phyloP scores from a whole-genome alignment of 2,113 vertebrate species.

The Mugil cephalus region DNA sequence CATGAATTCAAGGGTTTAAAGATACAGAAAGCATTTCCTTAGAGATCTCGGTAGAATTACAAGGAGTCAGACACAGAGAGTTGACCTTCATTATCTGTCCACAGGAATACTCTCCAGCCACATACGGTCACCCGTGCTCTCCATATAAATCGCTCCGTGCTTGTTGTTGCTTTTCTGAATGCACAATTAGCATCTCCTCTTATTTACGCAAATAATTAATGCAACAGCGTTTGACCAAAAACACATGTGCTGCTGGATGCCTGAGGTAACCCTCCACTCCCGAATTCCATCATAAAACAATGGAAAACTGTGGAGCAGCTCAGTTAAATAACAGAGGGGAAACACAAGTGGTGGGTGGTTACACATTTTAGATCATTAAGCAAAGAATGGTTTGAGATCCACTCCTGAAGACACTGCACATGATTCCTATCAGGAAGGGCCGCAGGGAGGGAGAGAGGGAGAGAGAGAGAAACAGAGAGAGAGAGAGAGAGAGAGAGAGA shows the following conservation, averaged over 20 bases:
- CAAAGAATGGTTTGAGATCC: slow-evolving; percentile 51
- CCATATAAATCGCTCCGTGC: not conserved
- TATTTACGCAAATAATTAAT: not conserved
- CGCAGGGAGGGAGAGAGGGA: slow-evolving; percentile 51
- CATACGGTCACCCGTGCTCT: not conserved
- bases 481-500: slow-evolving; percentile 6
- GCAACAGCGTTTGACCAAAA: not conserved
- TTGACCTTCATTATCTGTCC: slow-evolving; percentile 10
- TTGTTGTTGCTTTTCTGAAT: slow-evolving; percentile 1
- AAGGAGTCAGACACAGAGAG: not conserved
- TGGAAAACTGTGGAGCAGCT: not conserved
- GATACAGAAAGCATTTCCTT: not conserved
- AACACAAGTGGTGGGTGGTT: not conserved
- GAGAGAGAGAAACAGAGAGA: slow-evolving; percentile 28
- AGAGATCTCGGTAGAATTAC: slow-evolving; percentile 20
- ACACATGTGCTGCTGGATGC: not conserved
- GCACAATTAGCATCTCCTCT: not conserved
- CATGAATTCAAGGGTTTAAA: slow-evolving; percentile 43
- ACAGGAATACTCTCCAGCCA: not conserved
- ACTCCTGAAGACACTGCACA: slow-evolving; percentile 48
- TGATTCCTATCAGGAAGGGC: slow-evolving; percentile 63
- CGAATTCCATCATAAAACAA: not conserved
- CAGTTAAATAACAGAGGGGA: not conserved
- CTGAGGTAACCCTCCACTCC: not conserved
- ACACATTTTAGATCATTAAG: slow-evolving; percentile 50